Evolutionary conservation across 1,140 invertebrate species (phyloP).

Genomic region (Aculops lycopersici): DNA sequence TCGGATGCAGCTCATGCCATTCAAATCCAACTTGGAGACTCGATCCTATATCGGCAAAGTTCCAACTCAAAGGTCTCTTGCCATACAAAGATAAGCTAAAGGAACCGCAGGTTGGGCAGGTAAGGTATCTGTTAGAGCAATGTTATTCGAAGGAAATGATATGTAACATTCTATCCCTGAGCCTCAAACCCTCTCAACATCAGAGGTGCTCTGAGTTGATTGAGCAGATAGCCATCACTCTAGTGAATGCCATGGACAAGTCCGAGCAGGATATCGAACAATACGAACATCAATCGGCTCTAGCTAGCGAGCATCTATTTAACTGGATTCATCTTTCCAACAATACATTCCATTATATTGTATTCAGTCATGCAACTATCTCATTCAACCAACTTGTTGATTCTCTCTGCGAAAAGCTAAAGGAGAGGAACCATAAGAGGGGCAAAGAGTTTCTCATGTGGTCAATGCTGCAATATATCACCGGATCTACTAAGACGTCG

Average conservation of each 20-base stretch:
- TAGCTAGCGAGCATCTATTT: conserved; percentile 6
- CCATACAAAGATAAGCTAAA: conserved; percentile 64
- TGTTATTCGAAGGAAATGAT: conserved; percentile 86
- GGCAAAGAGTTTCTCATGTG: conserved; percentile 84
- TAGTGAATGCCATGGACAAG: conserved; percentile 63
- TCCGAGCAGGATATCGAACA: conserved; percentile 26
- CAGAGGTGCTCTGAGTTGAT: conserved; percentile 47
- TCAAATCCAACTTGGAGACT: conserved; percentile 44
- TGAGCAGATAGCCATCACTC: conserved; percentile 62
- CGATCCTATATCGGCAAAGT: conserved; percentile 49
- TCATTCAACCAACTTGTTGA: conserved; percentile 67
- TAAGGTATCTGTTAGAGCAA: conserved; percentile 67
- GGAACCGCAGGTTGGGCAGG: conserved; percentile 49
- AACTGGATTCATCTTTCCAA: conserved; percentile 65
- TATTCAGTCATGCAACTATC: conserved; percentile 74
- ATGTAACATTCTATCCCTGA: conserved; percentile 62
- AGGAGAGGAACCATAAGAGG: conserved; percentile 35
- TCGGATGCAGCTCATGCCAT: conserved; percentile 43
- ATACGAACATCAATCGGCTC: conserved; percentile 7
- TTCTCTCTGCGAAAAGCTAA: conserved; percentile 47
- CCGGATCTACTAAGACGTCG: conserved; percentile 70
- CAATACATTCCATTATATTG: conserved; percentile 74
- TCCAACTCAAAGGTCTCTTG: conserved; percentile 55
- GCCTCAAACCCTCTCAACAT: conserved; percentile 52
- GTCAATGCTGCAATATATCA: conserved; percentile 83